Percentiles rank a stretch among this genome's conserved stretches.
phyloP scores from a whole-genome alignment of 1,140 invertebrate genomes.

The Drosophila nikananu region DNA sequence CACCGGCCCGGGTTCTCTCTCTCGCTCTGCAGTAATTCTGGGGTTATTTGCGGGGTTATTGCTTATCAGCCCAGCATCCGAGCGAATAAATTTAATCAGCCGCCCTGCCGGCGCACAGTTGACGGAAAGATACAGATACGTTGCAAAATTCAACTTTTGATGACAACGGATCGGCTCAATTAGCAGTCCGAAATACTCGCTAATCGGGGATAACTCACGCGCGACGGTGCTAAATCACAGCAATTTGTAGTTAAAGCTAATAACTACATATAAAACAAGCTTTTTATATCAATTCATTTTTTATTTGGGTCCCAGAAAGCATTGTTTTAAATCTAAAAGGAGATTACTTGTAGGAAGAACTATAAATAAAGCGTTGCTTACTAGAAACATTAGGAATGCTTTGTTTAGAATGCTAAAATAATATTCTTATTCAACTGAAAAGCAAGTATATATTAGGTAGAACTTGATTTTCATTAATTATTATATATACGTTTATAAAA shows the following conservation, averaged over 20 bases:
- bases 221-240: not conserved
- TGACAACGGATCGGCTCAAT: no score
- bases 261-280: not conserved
- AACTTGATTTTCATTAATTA: no score
- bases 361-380: not conserved
- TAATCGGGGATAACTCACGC: conserved; percentile 3
- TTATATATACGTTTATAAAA: no score
- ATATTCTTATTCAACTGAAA: no score
- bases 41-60: conserved; percentile 20
- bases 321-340: not conserved
- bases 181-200: not conserved
- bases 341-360: no score
- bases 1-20: not conserved
- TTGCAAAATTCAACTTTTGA: no score
- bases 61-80: conserved; percentile 17
- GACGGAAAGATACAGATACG: no score
- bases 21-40: not conserved
- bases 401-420: no score
- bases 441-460: no score
- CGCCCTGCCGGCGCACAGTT: no score
- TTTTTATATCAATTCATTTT: not conserved
- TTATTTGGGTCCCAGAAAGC: no score
- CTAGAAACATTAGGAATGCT: no score
- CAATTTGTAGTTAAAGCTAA: not conserved
- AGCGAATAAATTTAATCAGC: conserved; percentile 20